Base-by-base conservation (phyloP, 2,113 vertebrate genomes). In the Macrotus californicus region DNA sequence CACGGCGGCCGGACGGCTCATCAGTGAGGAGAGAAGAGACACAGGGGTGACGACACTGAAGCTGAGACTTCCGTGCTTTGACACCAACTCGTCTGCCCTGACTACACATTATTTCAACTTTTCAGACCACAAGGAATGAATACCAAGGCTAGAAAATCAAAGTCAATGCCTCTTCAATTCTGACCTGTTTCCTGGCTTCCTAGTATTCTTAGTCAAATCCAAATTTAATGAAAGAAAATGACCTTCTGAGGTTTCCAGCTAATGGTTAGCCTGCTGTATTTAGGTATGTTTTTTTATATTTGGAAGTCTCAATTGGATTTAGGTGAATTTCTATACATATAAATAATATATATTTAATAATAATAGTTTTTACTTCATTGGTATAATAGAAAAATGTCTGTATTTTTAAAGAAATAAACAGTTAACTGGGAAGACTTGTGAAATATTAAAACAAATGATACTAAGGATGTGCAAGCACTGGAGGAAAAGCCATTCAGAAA, bases 401-500 rank as follows among this genome's bases (percentile, higher is more conserved):
- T 80, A 48, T 82, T 87, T 87, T 86, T 72, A 64, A 94, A 75
- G 31, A 87, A 80, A 56, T 75, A 79, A 92, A 75, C 39, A 83
- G 36, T 39, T 34, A 92, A 24, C 16, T 70, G 26, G 61, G 52
- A 92, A 67, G 48, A 52, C 56, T 75, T 66, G 31, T 93, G 66
- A 96, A 88, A 70, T 91, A 81, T 52, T 61, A 93, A 93, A n/a
- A 86, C 43, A 91, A 85, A 77, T 61, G 26, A 56, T 43, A 86
- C 6, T 83, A 84, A 59, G 10, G 11, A 79, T 66, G 61, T 84
- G 64, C 14, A 92, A 43, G 48, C 36, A 88, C 0, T 87, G 15
- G 6, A 16, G 41, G 70, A 85, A 96, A 87, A 93, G 22, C 80
- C 87, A 86, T 92, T 91, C 79, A 46, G 59, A 83, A 79, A 94